Percentiles rank a stretch among this genome's conserved stretches.
Evolutionary conservation across 2,113 vertebrate genomes (phyloP).

Genomic region (Procapra przewalskii): DNA sequence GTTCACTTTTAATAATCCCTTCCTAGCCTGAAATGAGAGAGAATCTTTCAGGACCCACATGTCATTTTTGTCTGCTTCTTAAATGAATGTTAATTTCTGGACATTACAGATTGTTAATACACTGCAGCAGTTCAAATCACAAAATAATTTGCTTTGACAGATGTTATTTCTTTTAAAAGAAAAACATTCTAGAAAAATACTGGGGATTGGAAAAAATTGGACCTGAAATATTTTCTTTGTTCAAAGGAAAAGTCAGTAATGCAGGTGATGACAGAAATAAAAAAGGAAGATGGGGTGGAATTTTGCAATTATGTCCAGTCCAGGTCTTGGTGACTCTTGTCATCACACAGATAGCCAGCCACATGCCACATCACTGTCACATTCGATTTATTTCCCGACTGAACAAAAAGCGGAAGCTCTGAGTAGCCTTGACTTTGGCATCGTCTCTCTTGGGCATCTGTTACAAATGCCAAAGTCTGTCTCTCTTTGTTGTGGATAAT

Average conservation of each 20-base stretch:
- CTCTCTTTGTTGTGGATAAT: not conserved
- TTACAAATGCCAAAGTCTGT: slow-evolving; percentile 19
- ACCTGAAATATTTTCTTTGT: slow-evolving; percentile 3
- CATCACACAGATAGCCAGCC: not conserved
- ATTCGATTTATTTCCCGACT: not conserved
- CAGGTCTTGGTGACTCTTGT: not conserved
- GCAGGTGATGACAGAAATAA: not conserved
- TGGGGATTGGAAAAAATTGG: not conserved
- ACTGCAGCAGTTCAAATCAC: not conserved
- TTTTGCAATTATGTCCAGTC: not conserved
- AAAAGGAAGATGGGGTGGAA: slow-evolving; percentile 23
- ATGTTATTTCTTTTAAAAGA: slow-evolving; percentile 2
- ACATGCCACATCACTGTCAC: not conserved
- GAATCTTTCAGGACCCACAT: not conserved
- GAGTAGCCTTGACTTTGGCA: not conserved
- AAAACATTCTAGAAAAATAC: not conserved
- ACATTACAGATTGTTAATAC: not conserved
- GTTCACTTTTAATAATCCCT: not conserved
- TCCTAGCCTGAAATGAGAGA: not conserved
- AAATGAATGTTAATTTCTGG: not conserved
- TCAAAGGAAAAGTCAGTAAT: slow-evolving; percentile 8
- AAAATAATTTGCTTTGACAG: slow-evolving; percentile 2
- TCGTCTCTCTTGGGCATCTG: not conserved
- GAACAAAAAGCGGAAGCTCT: slow-evolving; percentile 10
- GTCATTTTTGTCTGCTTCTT: not conserved